Conservation (phyloP, 1,140 invertebrate genomes). For the Sitophilus oryzae region DNA sequence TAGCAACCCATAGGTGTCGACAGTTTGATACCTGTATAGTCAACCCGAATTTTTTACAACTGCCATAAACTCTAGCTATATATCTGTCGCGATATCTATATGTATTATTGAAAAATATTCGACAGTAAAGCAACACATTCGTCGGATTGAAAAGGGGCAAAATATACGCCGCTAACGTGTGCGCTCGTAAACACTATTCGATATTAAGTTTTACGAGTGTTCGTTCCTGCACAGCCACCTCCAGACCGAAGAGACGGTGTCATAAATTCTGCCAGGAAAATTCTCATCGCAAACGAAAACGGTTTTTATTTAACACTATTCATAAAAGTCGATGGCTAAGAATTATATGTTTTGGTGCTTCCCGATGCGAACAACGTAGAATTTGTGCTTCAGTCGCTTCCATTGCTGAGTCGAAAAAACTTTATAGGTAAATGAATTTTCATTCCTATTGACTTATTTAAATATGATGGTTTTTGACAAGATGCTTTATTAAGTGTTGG, state of each 20-base stretch:
- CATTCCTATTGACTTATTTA: neutral
- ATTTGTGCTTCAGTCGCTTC: neutral
- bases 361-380: neutral
- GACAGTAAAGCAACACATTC: neutral
- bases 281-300: neutral
- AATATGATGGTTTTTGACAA: too few relatives aligned
- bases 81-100: too few relatives aligned
- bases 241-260: too few relatives aligned
- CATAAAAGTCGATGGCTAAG: neutral
- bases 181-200: neutral
- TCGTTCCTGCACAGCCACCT: neutral
- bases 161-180: neutral
- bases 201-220: conserved; percentile 1
- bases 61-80: too few relatives aligned
- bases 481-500: too few relatives aligned
- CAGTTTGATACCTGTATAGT: too few relatives aligned
- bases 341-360: neutral
- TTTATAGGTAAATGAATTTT: neutral
- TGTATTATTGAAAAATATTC: neutral
- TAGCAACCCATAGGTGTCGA: too few relatives aligned
- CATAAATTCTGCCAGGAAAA: neutral
- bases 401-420: neutral
- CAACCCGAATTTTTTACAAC: too few relatives aligned
- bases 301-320: conserved; percentile 1
- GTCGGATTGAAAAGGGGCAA: neutral